These are phyloP conservation scores for Morelia viridis DNA, from an alignment of 2,797 vertebrate genomes.

Conservation along the genomic window DNA sequence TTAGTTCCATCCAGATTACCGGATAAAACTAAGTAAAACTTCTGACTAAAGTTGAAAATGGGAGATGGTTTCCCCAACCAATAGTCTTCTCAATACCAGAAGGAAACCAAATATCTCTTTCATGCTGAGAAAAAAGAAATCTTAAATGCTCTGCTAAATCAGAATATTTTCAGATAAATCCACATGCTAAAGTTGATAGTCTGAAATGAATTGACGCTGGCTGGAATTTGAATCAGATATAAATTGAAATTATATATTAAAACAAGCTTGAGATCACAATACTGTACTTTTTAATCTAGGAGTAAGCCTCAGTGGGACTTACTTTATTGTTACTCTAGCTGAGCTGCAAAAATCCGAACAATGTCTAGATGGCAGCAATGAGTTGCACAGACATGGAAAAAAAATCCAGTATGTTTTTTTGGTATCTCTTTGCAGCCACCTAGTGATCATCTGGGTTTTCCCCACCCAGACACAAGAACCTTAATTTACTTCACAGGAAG, in stretches of 20 bases:
- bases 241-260: slow-evolving; percentile 24
- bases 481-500: too few relatives aligned
- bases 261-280: background rate
- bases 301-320: too few relatives aligned
- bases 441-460: too few relatives aligned
- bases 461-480: too few relatives aligned
- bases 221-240: background rate
- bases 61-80: slow-evolving; percentile 2
- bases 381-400: too few relatives aligned
- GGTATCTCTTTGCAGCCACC: too few relatives aligned
- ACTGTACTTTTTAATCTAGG: too few relatives aligned
- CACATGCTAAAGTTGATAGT: slow-evolving; percentile 8
- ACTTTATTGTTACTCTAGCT: too few relatives aligned
- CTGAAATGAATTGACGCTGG: slow-evolving; percentile 16
- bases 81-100: slow-evolving; percentile 28
- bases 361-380: too few relatives aligned
- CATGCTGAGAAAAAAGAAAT: slow-evolving; percentile 7
- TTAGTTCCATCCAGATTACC: slow-evolving; percentile 24
- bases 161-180: slow-evolving; percentile 32
- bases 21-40: background rate
- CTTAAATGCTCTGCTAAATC: background rate
- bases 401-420: too few relatives aligned
- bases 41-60: slow-evolving; percentile 34
- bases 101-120: background rate
- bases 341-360: too few relatives aligned